A percentile compares a stretch with the other conserved stretches of the same genome.
Evolutionary conservation across 2,113 vertebrate species (phyloP).

Genomic region (Monopterus albus): DNA sequence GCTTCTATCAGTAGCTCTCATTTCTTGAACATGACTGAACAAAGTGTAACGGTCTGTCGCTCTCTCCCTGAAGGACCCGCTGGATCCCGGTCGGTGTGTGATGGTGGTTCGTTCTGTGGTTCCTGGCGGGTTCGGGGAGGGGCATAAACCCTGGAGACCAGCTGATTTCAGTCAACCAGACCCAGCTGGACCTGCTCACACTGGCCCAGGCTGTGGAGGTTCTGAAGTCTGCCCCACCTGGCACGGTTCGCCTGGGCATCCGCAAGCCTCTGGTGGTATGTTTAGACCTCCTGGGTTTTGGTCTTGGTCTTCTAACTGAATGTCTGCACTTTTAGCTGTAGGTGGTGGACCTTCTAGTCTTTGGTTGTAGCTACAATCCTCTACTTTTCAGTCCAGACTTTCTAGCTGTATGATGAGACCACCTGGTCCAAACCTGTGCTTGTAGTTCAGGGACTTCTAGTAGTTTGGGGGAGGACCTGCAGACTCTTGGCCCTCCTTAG

Average conservation of each 20-base stretch:
- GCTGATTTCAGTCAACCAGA: constrained; percentile 91
- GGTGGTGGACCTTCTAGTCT: too few relatives aligned
- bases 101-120: constrained; percentile 95
- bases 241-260: constrained; percentile 88
- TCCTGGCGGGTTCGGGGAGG: constrained; percentile 86
- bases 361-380: not conserved
- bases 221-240: constrained; percentile 88
- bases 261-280: constrained; percentile 92
- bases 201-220: constrained; percentile 91
- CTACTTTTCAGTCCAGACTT: not conserved
- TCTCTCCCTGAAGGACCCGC: constrained; percentile 85
- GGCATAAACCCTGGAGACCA: constrained; percentile 90
- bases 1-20: too few relatives aligned
- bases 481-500: not conserved
- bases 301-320: too few relatives aligned
- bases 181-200: constrained; percentile 78
- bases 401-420: too few relatives aligned
- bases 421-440: too few relatives aligned
- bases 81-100: constrained; percentile 89
- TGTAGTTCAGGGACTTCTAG: too few relatives aligned
- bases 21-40: too few relatives aligned
- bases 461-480: not conserved
- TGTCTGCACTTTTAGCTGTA: too few relatives aligned
- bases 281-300: not conserved
- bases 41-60: not conserved